Base-by-base conservation (phyloP, 1,140 invertebrate genomes). In the Drosophila setifemur region DNA sequence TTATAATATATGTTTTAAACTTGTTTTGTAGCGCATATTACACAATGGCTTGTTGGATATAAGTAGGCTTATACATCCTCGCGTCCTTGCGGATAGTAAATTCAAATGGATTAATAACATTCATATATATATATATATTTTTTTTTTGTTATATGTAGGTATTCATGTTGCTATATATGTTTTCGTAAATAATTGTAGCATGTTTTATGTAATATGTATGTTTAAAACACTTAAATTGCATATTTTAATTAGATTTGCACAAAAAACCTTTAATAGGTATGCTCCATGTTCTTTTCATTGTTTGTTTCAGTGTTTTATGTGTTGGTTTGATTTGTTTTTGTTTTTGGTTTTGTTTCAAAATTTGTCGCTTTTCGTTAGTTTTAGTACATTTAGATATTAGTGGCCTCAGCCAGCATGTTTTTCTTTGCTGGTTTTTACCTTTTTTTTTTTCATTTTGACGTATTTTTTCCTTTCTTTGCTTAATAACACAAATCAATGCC, bases 241-340 rank as follows among this genome's bases (percentile, higher is more conserved):
- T 64, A 44, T 18, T 33, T 44, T 69, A 69, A 79, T 76, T 72
- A 77, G 39, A 54, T 71, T 85, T 83, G 79, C 79, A 79, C 79
- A 85, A 85, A 85, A 83, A 85, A 86, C 79, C 75, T 86, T 86
- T 86, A 79, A 79, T 86, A 85, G 79, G 79, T 85, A 85, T 86
- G 77, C 55, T 83, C 74, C 74, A 64, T 57, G 63, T 69, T 50
- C 14, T 47, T 58, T 26, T 57, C 28, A 50, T 45, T 45, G 76
- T 52, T 53, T 55, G 54, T 71, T 26, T 70, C 12, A 21, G 35
- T 73, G 39, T 43, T 45, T 28, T n/a, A 33, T 58, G 42, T 64
- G 12, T 55, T 23, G 33, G 44, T 29, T 25, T 58, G 21, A 28
- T 54, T 16, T 48, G 16, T 25, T 21, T 35, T 50, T 29, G 23